phyloP scores from a whole-genome alignment of 2,888 invertebrate genomes.

The Standfussiana lucernea region DNA sequence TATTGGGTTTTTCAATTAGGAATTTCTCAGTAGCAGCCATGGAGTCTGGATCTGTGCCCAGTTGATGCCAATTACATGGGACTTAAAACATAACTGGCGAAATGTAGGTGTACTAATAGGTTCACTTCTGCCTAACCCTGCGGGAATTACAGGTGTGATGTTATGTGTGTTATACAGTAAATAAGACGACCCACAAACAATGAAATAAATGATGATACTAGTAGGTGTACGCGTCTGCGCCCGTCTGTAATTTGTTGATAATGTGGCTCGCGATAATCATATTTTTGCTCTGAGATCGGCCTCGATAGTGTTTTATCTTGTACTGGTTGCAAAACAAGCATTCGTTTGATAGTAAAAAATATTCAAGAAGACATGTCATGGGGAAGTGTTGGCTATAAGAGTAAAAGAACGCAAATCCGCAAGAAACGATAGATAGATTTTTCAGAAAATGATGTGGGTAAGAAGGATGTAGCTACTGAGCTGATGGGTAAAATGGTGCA shows the following conservation, averaged over 20 bases:
- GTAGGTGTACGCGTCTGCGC: conserved; percentile 64
- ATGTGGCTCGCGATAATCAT: conserved; percentile 84
- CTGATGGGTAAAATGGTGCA: too few relatives aligned
- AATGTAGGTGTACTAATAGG: too few relatives aligned
- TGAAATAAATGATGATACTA: conserved; percentile 70
- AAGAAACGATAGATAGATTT: neutral
- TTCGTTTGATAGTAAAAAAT: neutral
- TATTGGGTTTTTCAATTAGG: too few relatives aligned
- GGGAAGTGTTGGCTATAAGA: neutral
- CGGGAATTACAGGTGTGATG: too few relatives aligned
- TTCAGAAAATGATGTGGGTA: neutral
- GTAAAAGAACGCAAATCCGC: neutral
- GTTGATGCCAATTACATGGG: too few relatives aligned
- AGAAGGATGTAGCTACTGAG: neutral
- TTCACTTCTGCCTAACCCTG: too few relatives aligned
- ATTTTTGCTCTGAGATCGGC: conserved; percentile 85
- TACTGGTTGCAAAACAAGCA: conserved; percentile 72
- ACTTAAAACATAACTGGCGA: too few relatives aligned
- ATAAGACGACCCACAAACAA: conserved; percentile 40
- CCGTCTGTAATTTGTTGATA: conserved; percentile 83
- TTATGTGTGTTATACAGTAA: too few relatives aligned
- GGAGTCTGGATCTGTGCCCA: too few relatives aligned
- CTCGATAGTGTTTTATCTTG: conserved; percentile 80
- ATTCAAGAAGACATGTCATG: neutral
- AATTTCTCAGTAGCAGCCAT: too few relatives aligned